Evolutionary conservation across 2,113 vertebrate genomes (phyloP).

Genomic region (Chlorodrepanis virens): DNA sequence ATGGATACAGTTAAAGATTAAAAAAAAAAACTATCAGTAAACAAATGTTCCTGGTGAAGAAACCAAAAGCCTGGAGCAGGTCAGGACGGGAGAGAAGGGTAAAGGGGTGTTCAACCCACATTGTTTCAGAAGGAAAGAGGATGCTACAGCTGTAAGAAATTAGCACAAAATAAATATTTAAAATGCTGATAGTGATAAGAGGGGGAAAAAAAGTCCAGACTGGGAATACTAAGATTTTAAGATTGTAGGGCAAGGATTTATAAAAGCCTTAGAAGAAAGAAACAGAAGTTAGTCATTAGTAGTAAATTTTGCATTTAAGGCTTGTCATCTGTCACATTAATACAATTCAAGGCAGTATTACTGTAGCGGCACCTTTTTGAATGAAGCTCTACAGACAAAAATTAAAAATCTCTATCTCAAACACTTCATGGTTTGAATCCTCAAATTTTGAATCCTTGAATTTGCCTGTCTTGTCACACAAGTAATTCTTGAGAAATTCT

Average conservation of each 20-base stretch:
- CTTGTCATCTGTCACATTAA: neutral
- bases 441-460: neutral
- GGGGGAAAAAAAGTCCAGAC: rapidly evolving
- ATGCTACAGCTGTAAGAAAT: neutral
- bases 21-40: neutral
- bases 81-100: rapidly evolving
- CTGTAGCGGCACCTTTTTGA: neutral
- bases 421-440: neutral
- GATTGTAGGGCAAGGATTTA: neutral
- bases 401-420: neutral
- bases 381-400: neutral
- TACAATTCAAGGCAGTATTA: neutral
- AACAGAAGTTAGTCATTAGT: neutral
- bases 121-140: neutral
- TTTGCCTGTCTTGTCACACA: neutral
- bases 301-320: neutral
- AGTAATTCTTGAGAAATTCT: neutral
- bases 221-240: neutral
- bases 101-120: neutral
- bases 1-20: neutral
- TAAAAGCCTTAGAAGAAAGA: neutral
- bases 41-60: neutral
- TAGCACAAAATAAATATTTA: neutral
- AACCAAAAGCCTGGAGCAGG: neutral
- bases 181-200: neutral